Evolutionary conservation across 2,888 invertebrate species (phyloP).

Genomic region (Asteroscopus sphinx): DNA sequence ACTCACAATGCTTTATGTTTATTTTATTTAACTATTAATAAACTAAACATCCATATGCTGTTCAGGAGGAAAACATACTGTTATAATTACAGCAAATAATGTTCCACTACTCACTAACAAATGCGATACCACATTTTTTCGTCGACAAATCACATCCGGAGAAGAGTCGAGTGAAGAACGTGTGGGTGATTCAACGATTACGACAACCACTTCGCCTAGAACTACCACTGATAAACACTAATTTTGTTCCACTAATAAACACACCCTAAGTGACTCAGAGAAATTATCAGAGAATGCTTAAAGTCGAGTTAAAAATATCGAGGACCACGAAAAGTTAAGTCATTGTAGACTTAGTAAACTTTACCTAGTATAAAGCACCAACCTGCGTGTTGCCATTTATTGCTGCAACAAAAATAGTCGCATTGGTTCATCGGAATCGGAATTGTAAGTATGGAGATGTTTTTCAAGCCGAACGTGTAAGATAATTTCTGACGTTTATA

Average conservation of each 20-base stretch:
- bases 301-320: slow-evolving; percentile 8
- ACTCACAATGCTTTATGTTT: slow-evolving; percentile 41
- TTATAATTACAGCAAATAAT: slow-evolving; percentile 77
- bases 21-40: slow-evolving; percentile 27
- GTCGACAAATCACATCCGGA: slow-evolving; percentile 89
- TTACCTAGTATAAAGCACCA: slow-evolving; percentile 27
- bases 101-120: slow-evolving; percentile 75
- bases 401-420: slow-evolving; percentile 67
- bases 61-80: slow-evolving; percentile 84
- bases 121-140: slow-evolving; percentile 87
- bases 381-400: slow-evolving; percentile 60
- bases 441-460: slow-evolving; percentile 60
- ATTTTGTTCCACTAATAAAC: slow-evolving; percentile 67
- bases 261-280: slow-evolving; percentile 57
- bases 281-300: slow-evolving; percentile 26
- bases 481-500: slow-evolving; percentile 38
- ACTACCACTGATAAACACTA: slow-evolving; percentile 75
- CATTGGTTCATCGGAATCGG: slow-evolving; percentile 62
- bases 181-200: slow-evolving; percentile 83
- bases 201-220: slow-evolving; percentile 71
- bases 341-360: slow-evolving; percentile 11
- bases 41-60: slow-evolving; percentile 70
- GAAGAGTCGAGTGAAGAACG: slow-evolving; percentile 74
- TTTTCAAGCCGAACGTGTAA: slow-evolving; percentile 39
- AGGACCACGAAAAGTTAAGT: slow-evolving; percentile 16